phyloP scores from a whole-genome alignment of 2,888 invertebrate genomes.

The Galerucella nymphaeae region DNA sequence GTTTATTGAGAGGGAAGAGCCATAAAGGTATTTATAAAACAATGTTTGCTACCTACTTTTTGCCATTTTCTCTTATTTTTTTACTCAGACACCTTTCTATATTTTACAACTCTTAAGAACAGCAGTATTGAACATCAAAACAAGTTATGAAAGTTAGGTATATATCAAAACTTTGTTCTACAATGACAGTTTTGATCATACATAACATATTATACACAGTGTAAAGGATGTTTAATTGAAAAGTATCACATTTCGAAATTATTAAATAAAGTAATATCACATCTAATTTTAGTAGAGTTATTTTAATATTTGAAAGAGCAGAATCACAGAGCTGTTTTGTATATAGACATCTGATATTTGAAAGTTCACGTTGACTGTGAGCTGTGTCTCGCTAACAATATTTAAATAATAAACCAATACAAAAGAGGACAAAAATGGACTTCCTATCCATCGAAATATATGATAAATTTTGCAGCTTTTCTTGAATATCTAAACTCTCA shows the following conservation, averaged over 20 bases:
- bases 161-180: conserved; percentile 38
- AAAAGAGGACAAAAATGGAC: too few species aligned
- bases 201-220: conserved; percentile 43
- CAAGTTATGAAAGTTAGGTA: conserved; percentile 17
- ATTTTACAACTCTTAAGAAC: neutral
- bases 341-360: neutral
- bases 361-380: too few species aligned
- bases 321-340: neutral
- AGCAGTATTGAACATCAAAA: neutral
- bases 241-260: conserved; percentile 13
- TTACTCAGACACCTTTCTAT: neutral
- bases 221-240: conserved; percentile 14
- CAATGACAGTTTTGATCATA: conserved; percentile 40
- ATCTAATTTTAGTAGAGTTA: neutral
- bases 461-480: neutral
- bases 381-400: too few species aligned
- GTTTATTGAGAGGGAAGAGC: too few species aligned
- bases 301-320: neutral
- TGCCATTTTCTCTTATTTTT: neutral
- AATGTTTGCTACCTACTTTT: neutral
- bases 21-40: neutral
- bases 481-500: neutral
- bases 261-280: conserved; percentile 3
- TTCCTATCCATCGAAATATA: too few species aligned
- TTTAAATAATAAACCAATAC: too few species aligned